These are phyloP conservation scores for Mythimna albipuncta DNA, from an alignment of 2,888 invertebrate species.

Conservation along the genomic window DNA sequence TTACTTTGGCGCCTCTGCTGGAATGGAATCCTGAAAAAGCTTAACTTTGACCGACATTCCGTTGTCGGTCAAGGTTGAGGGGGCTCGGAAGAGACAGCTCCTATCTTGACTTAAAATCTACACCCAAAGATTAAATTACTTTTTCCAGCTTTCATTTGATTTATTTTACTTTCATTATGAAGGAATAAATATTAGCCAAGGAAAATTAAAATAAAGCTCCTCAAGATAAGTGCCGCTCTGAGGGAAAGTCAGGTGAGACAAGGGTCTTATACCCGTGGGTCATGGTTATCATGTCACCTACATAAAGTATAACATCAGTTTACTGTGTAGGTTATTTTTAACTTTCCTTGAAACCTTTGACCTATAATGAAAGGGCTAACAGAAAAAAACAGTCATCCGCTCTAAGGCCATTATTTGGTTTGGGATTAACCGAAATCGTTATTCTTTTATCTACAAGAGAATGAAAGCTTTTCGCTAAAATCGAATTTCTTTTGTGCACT, in stretches of 20 bases:
- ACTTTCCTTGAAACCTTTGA: background rate
- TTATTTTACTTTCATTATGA: background rate
- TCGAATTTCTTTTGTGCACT: constrained; percentile 82
- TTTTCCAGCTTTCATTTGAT: constrained; percentile 34
- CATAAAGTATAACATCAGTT: background rate
- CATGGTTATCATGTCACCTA: background rate
- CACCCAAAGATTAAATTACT: constrained; percentile 40
- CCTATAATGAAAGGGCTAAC: constrained; percentile 3
- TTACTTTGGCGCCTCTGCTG: constrained; percentile 25
- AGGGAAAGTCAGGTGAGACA: background rate
- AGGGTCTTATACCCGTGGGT: background rate
- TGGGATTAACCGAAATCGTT: constrained; percentile 65
- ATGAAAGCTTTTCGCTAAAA: constrained; percentile 75
- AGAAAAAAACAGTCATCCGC: constrained; percentile 8
- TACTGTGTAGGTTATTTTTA: background rate
- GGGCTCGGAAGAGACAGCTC: constrained; percentile 19
- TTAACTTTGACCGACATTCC: constrained; percentile 56
- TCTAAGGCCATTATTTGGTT: constrained; percentile 43
- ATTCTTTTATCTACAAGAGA: constrained; percentile 71
- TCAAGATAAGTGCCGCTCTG: background rate
- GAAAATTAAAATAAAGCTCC: constrained; percentile 21
- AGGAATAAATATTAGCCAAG: background rate
- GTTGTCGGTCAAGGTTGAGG: constrained; percentile 45
- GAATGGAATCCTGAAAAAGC: constrained; percentile 42
- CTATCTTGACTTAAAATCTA: constrained; percentile 40